A percentile compares a stretch with the other conserved stretches of the same genome.
Conservation (phyloP, 2,113 vertebrate genomes). For the Kobus ellipsiprymnus region DNA sequence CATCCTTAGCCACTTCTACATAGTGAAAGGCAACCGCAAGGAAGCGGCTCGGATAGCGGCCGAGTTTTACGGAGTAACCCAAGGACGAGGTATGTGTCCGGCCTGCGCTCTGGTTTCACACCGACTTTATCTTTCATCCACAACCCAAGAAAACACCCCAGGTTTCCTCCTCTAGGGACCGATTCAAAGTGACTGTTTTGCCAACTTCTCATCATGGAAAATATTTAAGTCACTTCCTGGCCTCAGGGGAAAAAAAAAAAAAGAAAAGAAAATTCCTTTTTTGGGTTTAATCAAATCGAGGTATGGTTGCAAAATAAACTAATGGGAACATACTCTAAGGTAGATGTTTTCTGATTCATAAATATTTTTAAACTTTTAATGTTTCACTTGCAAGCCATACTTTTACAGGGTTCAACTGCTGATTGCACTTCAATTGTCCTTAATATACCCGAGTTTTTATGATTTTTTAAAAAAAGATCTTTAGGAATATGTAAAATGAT, state of each 20-base stretch:
- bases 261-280: background rate
- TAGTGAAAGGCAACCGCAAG: constrained; percentile 95
- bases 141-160: background rate
- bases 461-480: background rate
- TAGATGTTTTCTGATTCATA: background rate
- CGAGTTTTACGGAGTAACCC: constrained; percentile 93
- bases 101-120: constrained; percentile 35
- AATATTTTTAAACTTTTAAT: background rate
- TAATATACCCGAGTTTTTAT: background rate
- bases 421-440: background rate
- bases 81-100: constrained; percentile 88
- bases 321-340: background rate
- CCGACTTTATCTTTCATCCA: constrained; percentile 49
- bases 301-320: background rate
- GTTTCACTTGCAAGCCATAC: background rate
- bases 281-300: background rate
- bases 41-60: constrained; percentile 96
- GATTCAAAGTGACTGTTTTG: background rate
- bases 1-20: constrained; percentile 96
- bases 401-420: background rate
- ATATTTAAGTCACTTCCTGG: background rate
- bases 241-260: background rate
- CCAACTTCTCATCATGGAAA: background rate
- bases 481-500: background rate
- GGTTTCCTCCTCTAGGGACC: background rate